A percentile compares a stretch with the other conserved stretches of the same genome.
Evolutionary conservation across 2,888 invertebrate genomes (phyloP).

Genomic region (Macrophya annulata): DNA sequence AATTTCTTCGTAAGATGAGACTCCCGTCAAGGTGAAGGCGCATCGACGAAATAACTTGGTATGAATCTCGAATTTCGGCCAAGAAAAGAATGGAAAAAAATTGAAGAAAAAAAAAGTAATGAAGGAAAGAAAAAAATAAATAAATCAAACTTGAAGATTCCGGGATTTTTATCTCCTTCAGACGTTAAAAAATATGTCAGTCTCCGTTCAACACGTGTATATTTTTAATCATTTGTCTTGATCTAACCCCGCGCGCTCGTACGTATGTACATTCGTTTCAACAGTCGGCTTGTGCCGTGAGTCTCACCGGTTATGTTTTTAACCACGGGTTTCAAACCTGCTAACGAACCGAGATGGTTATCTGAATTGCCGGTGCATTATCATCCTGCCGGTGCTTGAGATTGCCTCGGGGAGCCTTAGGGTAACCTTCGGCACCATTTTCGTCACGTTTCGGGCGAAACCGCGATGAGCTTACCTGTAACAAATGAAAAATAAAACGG

Average conservation of each 20-base stretch:
- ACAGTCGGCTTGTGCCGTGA: conserved; percentile 29
- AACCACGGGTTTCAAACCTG: conserved; percentile 61
- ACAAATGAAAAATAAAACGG: conserved; percentile 66
- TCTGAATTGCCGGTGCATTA: conserved; percentile 69
- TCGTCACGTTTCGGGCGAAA: conserved; percentile 47
- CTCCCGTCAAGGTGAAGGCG: conserved; percentile 17
- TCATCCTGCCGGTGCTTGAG: conserved; percentile 62
- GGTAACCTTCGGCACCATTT: conserved; percentile 56
- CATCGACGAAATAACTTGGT: conserved; percentile 18
- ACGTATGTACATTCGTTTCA: conserved; percentile 19
- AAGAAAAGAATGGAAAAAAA: neutral
- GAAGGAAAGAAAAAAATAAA: neutral
- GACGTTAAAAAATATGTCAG: conserved; percentile 55
- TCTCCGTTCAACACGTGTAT: conserved; percentile 55
- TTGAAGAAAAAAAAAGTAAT: neutral
- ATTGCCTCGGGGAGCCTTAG: neutral
- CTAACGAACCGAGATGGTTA: conserved; percentile 74
- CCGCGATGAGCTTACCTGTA: conserved; percentile 73
- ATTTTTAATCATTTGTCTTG: conserved; percentile 22
- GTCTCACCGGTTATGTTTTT: conserved; percentile 41
- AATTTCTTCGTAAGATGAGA: conserved; percentile 23
- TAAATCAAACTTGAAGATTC: conserved; percentile 31
- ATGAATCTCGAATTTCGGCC: conserved; percentile 35
- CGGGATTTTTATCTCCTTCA: conserved; percentile 45
- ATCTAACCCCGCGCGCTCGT: conserved; percentile 47